These are phyloP conservation scores for Premnoplex brunnescens DNA, from an alignment of 2,797 vertebrate species.

Conservation along the genomic window DNA sequence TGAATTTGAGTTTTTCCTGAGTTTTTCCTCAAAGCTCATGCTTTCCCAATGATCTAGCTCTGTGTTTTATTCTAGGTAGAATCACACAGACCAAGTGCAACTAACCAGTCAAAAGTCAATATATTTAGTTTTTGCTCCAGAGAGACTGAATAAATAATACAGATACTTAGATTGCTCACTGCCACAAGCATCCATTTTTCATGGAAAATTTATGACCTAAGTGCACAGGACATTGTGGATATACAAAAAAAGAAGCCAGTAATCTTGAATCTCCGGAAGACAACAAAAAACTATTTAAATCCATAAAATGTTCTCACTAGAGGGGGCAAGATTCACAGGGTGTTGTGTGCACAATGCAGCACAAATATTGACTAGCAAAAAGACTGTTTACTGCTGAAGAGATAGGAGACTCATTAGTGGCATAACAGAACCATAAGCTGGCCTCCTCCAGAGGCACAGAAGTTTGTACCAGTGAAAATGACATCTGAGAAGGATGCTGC, in stretches of 20 bases:
- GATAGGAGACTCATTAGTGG: conserved; percentile 58
- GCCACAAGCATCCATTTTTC: conserved; percentile 14
- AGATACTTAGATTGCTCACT: not conserved
- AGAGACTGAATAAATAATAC: conserved; percentile 22
- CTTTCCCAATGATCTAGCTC: not conserved
- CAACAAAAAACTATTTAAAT: not conserved
- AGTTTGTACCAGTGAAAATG: conserved; percentile 68
- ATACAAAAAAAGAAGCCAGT: not conserved
- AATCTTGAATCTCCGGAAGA: not conserved
- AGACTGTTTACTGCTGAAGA: conserved; percentile 60
- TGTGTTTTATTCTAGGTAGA: not conserved
- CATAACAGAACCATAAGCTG: conserved; percentile 65
- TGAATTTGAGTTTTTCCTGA: not conserved
- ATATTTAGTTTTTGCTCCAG: conserved; percentile 12
- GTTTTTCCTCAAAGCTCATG: not conserved
- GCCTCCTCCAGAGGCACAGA: conserved; percentile 67
- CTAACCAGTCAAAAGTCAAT: conserved; percentile 22
- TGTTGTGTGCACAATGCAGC: conserved; percentile 2
- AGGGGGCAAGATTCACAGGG: not conserved
- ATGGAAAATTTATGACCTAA: conserved; percentile 24
- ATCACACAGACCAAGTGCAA: not conserved
- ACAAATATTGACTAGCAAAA: conserved; percentile 53
- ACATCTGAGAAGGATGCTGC: conserved; percentile 19
- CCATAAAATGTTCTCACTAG: not conserved
- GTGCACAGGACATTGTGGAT: not conserved